These are phyloP conservation scores for Callaeas wilsoni DNA, from an alignment of 2,113 vertebrate genomes.

Conservation along the genomic window DNA sequence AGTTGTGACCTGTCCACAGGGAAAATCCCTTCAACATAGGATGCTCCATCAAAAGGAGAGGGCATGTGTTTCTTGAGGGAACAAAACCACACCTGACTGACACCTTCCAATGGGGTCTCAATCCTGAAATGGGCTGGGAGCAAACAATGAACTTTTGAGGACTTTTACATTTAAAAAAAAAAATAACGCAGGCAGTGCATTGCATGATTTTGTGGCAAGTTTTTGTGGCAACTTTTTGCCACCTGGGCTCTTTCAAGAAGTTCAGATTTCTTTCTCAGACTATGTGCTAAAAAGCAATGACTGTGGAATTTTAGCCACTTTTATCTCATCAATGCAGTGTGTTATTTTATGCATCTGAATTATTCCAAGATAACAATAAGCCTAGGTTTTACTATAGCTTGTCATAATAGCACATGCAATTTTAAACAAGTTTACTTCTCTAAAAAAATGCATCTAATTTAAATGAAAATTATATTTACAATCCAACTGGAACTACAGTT, in stretches of 20 bases:
- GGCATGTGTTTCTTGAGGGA: background rate
- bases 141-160: background rate
- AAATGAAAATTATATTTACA: background rate
- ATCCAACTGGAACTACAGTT: background rate
- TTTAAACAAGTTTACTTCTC: background rate
- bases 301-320: background rate
- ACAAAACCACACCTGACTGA: background rate
- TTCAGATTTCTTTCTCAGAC: background rate
- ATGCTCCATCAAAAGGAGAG: background rate
- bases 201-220: background rate
- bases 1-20: accelerated
- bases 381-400: background rate
- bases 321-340: background rate
- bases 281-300: background rate
- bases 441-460: background rate
- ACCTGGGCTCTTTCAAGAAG: background rate
- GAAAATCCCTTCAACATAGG: background rate
- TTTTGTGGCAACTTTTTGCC: background rate
- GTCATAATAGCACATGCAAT: background rate
- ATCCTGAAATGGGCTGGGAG: background rate
- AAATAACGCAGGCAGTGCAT: background rate
- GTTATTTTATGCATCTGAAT: background rate
- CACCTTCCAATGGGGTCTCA: accelerated
- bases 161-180: background rate
- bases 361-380: background rate